Evolutionary conservation across 2,888 invertebrate species (phyloP).

Genomic region (Tiliacea aurago): DNA sequence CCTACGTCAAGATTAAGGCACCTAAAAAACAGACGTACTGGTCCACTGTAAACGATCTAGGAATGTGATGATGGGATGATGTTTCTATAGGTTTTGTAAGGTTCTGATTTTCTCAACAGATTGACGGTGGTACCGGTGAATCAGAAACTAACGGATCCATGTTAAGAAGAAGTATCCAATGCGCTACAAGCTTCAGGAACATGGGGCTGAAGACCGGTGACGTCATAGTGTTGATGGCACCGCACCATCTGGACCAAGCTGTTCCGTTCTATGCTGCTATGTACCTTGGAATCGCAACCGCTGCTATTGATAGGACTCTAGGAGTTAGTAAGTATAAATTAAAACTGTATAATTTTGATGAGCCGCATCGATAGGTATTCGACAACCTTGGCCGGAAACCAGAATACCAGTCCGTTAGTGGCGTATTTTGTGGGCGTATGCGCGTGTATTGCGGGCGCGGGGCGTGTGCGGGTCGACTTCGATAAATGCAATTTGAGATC

Average conservation of each 20-base stretch:
- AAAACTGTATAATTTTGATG: not conserved
- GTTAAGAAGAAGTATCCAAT: conserved; percentile 76
- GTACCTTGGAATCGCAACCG: conserved; percentile 78
- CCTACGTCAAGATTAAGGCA: too few relatives aligned
- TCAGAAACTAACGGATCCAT: conserved; percentile 80
- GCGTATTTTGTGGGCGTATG: too few relatives aligned
- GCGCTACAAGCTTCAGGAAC: conserved; percentile 79
- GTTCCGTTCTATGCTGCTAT: conserved; percentile 84
- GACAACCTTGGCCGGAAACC: not conserved
- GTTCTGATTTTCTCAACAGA: conserved; percentile 66
- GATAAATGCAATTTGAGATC: too few relatives aligned
- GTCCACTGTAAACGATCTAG: too few relatives aligned
- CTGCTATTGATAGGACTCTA: conserved; percentile 64
- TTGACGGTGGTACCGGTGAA: conserved; percentile 81
- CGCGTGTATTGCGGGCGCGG: too few relatives aligned
- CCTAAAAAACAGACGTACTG: too few relatives aligned
- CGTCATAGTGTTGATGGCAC: conserved; percentile 82
- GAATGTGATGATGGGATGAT: too few relatives aligned
- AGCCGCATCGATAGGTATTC: not conserved
- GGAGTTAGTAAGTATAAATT: conserved; percentile 45
- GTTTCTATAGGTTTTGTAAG: not conserved
- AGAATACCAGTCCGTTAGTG: too few relatives aligned
- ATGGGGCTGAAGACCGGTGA: conserved; percentile 80
- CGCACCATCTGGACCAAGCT: conserved; percentile 81
- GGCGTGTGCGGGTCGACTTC: too few relatives aligned